Base-by-base conservation (phyloP, 1,140 invertebrate genomes). In the Cotesia typhae region DNA sequence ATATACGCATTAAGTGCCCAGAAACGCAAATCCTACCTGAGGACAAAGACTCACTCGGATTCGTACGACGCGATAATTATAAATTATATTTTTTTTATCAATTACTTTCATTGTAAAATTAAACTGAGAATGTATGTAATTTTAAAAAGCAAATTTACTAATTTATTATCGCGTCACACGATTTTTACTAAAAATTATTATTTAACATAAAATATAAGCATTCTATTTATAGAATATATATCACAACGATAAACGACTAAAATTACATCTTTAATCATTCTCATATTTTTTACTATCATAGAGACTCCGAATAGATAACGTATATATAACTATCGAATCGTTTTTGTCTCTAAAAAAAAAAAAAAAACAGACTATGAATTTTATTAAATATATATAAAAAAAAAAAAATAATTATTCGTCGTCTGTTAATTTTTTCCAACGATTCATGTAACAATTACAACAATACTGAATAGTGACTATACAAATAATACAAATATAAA, bases 201-300 rank as follows among this genome's bases (percentile, higher is more conserved):
- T 20, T 36, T 41, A 69, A n/a, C 37, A 20, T 14, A 38, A 69
- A 69, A 69, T 57, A 69, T 69, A 69, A 37, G 6, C 55, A 60
- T 69, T 59, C 55, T 59, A 75, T 75, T 47, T 47, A 77, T 80
- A 77, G 55, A 82, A 78, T 81, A 81, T 81, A 81, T 82, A 83
- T 83, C 80, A 82, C 82, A 84, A 83, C 80, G 77, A 83, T 79
- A 79, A 84, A 83, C 83, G 78, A 76, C 81, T 83, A 82, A 74
- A 28, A 36, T 71, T 66, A 35, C 63, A 51, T 55, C 76, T 78
- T 77, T 65, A 4, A 37, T 35, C 37, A n/a, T 59, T 28, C 55
- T 47, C 59, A 38, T 75, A 65, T 61, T 71, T 63, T 17, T 41
- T 53, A 28, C 35, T 28, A 67, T 61, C 60, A 75, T 76, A 81